phyloP scores from a whole-genome alignment of 2,888 invertebrate genomes.

The Bugulina stolonifera region DNA sequence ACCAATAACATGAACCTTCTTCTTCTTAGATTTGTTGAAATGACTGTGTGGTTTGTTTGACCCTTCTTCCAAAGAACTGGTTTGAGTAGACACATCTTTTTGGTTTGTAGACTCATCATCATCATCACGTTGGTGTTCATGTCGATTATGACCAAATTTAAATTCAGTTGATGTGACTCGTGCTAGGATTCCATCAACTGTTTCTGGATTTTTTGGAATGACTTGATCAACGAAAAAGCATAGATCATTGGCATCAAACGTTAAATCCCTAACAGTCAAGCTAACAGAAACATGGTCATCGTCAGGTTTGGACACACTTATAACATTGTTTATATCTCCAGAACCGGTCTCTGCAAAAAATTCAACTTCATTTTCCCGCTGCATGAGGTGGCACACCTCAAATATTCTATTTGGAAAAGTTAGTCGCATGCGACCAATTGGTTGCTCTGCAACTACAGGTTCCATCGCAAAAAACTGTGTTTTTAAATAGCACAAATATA shows the following conservation, averaged over 20 bases:
- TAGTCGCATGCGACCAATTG: background rate
- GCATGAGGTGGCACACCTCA: constrained; percentile 23
- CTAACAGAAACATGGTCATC: constrained; percentile 10
- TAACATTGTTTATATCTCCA: background rate
- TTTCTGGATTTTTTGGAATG: background rate
- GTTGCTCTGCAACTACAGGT: background rate
- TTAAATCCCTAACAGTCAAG: constrained; percentile 12
- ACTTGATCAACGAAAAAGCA: constrained; percentile 7
- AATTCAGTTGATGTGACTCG: background rate
- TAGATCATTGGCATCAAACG: constrained; percentile 18
- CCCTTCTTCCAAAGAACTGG: too few species aligned
- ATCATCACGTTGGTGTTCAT: too few species aligned
- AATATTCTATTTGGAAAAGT: constrained; percentile 18
- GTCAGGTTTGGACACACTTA: background rate
- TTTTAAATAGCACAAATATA: too few species aligned
- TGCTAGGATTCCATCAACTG: background rate
- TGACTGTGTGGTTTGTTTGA: too few species aligned
- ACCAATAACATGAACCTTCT: too few species aligned
- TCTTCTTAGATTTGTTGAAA: too few species aligned
- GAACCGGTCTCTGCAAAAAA: background rate
- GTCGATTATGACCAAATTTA: too few species aligned
- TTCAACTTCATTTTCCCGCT: constrained; percentile 23
- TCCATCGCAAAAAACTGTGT: too few species aligned
- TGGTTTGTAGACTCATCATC: too few species aligned
- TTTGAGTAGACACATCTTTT: too few species aligned